These are phyloP conservation scores for Punctoribates punctum DNA, from an alignment of 2,888 invertebrate genomes.

Conservation along the genomic window DNA sequence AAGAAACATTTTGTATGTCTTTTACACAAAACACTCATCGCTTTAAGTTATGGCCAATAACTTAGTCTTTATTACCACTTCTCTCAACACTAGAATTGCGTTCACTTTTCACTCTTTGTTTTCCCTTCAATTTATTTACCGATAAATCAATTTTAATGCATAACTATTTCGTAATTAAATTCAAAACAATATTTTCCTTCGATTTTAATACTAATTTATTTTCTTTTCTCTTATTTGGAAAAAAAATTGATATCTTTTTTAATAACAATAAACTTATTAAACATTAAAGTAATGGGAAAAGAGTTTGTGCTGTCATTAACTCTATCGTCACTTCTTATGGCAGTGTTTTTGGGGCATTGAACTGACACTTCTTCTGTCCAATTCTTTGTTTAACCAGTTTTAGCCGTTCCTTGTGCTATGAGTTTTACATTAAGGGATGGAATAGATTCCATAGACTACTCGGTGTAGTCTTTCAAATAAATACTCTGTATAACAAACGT, in stretches of 20 bases:
- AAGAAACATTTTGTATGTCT: background rate
- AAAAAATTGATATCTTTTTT: background rate
- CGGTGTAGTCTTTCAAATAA: too few relatives aligned
- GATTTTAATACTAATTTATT: background rate
- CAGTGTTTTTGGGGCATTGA: background rate
- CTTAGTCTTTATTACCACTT: background rate
- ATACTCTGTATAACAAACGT: too few relatives aligned
- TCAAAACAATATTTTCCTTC: background rate
- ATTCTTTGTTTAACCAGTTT: conserved; percentile 18
- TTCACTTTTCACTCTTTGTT: background rate
- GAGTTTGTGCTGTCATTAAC: background rate
- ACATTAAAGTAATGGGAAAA: too few relatives aligned
- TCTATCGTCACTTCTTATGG: background rate
- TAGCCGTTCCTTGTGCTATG: background rate
- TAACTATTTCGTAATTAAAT: too few relatives aligned
- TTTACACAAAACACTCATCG: background rate
- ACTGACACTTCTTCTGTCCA: background rate
- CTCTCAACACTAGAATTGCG: background rate
- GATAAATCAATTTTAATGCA: too few relatives aligned
- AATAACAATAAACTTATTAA: too few relatives aligned
- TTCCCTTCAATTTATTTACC: background rate
- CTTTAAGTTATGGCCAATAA: background rate
- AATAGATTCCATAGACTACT: too few relatives aligned
- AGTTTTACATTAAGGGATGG: too few relatives aligned
- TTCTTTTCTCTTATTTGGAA: background rate